A percentile compares a stretch with the other conserved stretches of the same genome.
Evolutionary conservation across 2,797 vertebrate species (phyloP).

Genomic region (Danio aesculapii): DNA sequence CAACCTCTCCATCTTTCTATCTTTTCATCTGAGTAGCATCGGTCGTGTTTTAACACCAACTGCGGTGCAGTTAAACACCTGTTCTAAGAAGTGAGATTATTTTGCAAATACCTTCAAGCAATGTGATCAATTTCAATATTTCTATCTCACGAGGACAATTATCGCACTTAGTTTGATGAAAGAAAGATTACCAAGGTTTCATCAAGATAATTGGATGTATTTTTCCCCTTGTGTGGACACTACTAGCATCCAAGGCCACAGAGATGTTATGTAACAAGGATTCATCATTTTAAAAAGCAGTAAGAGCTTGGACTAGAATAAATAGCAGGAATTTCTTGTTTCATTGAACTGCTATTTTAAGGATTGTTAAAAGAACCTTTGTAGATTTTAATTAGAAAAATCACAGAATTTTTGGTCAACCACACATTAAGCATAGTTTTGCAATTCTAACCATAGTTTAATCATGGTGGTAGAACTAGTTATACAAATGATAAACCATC

Average conservation of each 20-base stretch:
- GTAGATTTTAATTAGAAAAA: neutral
- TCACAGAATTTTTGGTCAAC: too few relatives aligned
- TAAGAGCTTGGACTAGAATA: neutral
- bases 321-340: neutral
- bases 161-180: constrained; percentile 19
- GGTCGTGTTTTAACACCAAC: neutral
- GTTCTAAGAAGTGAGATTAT: constrained; percentile 30
- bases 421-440: too few relatives aligned
- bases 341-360: neutral
- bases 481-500: too few relatives aligned
- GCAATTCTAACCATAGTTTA: too few relatives aligned
- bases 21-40: neutral
- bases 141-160: constrained; percentile 28
- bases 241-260: constrained; percentile 20
- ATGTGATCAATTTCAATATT: constrained; percentile 13
- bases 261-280: neutral
- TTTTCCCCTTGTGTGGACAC: neutral
- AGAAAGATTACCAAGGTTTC: constrained; percentile 25
- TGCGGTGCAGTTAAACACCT: constrained; percentile 8
- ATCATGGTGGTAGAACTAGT: too few relatives aligned
- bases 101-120: constrained; percentile 30
- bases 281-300: neutral
- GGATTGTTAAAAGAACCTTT: neutral
- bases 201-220: constrained; percentile 19
- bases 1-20: constrained; percentile 6